phyloP scores from a whole-genome alignment of 92 coral and sea anemone genomes.

The Diadumene lineata region DNA sequence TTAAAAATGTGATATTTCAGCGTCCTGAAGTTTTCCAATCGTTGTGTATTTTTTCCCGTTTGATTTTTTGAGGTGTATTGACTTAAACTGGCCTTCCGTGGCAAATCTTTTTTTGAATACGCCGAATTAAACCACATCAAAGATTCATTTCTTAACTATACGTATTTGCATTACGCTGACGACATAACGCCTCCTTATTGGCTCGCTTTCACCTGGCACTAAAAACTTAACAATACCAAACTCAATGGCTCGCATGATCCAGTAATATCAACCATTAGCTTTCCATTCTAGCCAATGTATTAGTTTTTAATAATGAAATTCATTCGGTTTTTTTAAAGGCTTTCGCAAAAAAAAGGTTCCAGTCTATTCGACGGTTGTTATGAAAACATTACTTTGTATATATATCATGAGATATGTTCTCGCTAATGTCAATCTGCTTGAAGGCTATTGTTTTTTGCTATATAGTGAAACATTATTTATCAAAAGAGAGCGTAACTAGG shows the following conservation, averaged over 20 bases:
- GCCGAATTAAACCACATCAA: constrained; percentile 16
- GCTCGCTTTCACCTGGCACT: neutral
- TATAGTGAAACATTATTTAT: constrained; percentile 18
- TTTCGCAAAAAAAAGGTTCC: neutral
- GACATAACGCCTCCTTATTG: neutral
- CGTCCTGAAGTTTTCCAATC: neutral
- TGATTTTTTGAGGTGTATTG: constrained; percentile 1
- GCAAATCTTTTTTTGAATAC: constrained; percentile 3
- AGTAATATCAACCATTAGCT: neutral
- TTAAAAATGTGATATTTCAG: neutral
- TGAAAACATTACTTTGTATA: neutral
- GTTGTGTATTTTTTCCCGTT: neutral
- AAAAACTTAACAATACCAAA: neutral
- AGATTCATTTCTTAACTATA: constrained; percentile 17
- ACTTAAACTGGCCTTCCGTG: neutral
- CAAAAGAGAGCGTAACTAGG: constrained; percentile 18
- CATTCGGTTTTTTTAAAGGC: neutral
- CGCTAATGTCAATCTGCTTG: neutral
- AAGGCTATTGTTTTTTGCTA: neutral
- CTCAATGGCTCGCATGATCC: neutral
- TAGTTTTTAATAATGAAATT: neutral
- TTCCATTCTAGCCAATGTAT: neutral
- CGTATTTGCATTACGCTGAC: constrained; percentile 2
- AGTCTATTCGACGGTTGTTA: neutral
- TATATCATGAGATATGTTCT: neutral